A percentile compares a stretch with the other conserved stretches of the same genome.
These are phyloP conservation scores for Plebejus argus DNA, from an alignment of 2,888 invertebrate species.

Conservation along the genomic window DNA sequence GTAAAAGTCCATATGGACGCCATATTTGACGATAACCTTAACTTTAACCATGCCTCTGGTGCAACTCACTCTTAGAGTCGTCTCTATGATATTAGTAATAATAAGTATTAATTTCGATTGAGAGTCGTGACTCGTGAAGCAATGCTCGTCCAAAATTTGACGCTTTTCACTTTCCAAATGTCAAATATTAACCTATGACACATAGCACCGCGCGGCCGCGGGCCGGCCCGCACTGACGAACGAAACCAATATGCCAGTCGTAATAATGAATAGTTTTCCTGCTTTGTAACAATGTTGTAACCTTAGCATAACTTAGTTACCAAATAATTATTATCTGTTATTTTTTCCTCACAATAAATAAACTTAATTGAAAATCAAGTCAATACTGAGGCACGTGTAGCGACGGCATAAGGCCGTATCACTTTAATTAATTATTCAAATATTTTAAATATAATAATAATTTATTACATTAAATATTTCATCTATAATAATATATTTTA, in stretches of 20 bases:
- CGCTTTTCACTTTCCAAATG: constrained; percentile 60
- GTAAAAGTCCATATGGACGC: no score
- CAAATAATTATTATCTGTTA: not conserved
- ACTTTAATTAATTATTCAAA: no score
- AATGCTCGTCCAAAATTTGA: constrained; percentile 33
- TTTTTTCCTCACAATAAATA: not conserved
- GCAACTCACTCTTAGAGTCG: no score
- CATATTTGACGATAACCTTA: no score
- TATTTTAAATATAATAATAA: no score
- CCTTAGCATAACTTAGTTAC: not conserved
- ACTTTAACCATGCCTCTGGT: no score
- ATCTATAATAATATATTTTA: no score
- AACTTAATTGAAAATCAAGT: no score
- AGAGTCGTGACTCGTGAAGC: not conserved
- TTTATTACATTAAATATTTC: no score
- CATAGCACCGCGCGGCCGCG: constrained; percentile 53
- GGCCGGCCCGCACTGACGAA: constrained; percentile 20
- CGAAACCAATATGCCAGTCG: not conserved
- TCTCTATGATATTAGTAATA: not conserved
- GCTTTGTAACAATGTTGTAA: constrained; percentile 14
- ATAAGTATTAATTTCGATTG: not conserved
- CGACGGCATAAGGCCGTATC: no score
- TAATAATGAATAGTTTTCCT: constrained; percentile 18
- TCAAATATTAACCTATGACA: constrained; percentile 74
- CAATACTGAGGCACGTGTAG: no score